These are phyloP conservation scores for Tridacna gigas DNA, from an alignment of 2,888 invertebrate species.

Conservation along the genomic window DNA sequence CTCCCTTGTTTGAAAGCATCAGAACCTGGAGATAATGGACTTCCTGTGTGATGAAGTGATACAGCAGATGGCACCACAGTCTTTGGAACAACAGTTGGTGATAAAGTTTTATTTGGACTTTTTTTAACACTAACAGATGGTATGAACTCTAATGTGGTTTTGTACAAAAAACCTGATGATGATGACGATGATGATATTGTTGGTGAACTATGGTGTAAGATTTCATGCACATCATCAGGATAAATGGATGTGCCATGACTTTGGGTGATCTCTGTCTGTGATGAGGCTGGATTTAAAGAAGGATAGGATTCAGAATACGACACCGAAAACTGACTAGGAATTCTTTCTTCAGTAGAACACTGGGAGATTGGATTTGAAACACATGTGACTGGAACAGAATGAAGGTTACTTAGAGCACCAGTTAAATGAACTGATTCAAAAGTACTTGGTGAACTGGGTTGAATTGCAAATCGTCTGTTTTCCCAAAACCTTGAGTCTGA, in stretches of 20 bases:
- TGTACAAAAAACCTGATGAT: neutral
- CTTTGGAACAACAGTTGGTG: constrained; percentile 3
- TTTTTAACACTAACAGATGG: neutral
- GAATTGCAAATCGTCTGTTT: neutral
- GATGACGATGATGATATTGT: neutral
- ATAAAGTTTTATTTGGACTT: neutral
- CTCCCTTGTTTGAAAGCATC: constrained; percentile 25
- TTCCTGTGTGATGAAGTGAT: neutral
- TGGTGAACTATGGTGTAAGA: neutral
- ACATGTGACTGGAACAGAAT: neutral
- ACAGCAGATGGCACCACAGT: constrained; percentile 6
- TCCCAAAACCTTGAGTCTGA: constrained; percentile 47
- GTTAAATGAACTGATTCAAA: constrained; percentile 31
- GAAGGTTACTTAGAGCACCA: constrained; percentile 16
- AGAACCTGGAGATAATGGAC: constrained; percentile 5
- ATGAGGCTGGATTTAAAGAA: neutral
- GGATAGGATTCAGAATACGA: neutral
- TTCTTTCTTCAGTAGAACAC: neutral
- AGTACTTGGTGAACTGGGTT: constrained; percentile 12
- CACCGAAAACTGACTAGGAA: constrained; percentile 1
- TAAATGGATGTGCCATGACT: neutral
- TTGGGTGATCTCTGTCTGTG: neutral
- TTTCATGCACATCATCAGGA: neutral
- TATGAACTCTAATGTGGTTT: neutral
- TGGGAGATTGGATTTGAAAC: neutral